Evolutionary conservation across 2,888 invertebrate species (phyloP), one percentile per base, ranked within the genome.

Genomic region (Diaperis boleti): DNA sequence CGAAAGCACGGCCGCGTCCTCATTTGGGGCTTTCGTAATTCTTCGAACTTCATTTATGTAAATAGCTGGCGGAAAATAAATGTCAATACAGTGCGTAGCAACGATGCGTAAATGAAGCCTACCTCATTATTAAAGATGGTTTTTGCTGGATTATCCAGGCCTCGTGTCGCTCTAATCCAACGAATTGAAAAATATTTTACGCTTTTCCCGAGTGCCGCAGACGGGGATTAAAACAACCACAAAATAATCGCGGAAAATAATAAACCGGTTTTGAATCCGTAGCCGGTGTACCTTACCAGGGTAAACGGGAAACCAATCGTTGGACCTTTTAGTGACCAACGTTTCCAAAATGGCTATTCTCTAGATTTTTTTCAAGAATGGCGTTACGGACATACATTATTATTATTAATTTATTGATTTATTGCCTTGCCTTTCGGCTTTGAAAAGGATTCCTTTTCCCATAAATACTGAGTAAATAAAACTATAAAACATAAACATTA

Each of bases 51-150:
- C 37, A 52, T 52, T 52, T 49, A 26, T 35, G 47, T 47, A 31
- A 47, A 49, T 49, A 11, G 50, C 50, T 37, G 50, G 13, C n/a
- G 22, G 15, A 14, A 20, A 37, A 52, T 20, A 5, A 52, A 37
- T 52, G 26, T 37, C 52, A 52, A 26, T 37, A 52, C 37, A 26
- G 37, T 20, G 52, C 14, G 52, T 52, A 15, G 14, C 17, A 49
- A 17, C 20, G 41, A 42, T 42, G 41, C 20, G 18, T 39, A 42
- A 33, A 49, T 31, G 31, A 47, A 47, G 22, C 47, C n/a, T 47
- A 47, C 29, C 17, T 41, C 47, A 47, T 47, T 47, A 31, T 49
- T 37, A 17, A 37, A 50, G 49, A 49, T 29, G 29, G 45, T 29
- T 15, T 47, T 47, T 31, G 8, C 29, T 13, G 47, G 29, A 20